Evolutionary conservation across 2,113 vertebrate species (phyloP), one percentile per base, ranked within the genome.

Genomic region (Onychostruthus taczanowskii): DNA sequence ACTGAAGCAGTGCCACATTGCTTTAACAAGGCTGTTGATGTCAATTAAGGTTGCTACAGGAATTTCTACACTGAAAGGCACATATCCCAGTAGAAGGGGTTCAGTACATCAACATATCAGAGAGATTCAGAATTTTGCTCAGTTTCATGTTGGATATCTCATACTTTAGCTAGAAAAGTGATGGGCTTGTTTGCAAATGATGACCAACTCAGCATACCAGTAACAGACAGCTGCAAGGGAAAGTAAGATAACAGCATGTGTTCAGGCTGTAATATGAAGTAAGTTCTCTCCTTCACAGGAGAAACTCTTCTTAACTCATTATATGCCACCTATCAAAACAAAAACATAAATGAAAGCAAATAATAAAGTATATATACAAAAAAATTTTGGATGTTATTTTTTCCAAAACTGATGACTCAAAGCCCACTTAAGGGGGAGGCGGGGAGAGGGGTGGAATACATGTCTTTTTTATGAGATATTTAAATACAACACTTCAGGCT

Each of bases 371-470:
- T 22, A 18, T 18, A 21, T 18, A 41, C 10, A 44, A 9, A 70
- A 70, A 44, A 37, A 1, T 43, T 49, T 39, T n/a, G 11, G 8
- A 58, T 31, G 11, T 18, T n/a, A 23, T 66, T 80, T 74, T 17
- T 70, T 73, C 11, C 26, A 49, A 77, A 89, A 26, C 22, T 13
- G 17, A 31, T 39, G 10, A 43, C 28, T 77, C 17, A 56, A 68
- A 75, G 8, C 3, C 12, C 1, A 20, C 26, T 76, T 59, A 68
- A 24, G 49, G 5, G 1, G 3, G 53, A 12, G 53, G 53, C 11
- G 9, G 30, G 30, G 13, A 19, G 10, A 5, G 11, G 58, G 3
- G 1, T 74, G 67, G 67, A 70, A 70, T 6, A 5, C 0, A 2
- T 21, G 5, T 8, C 19, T 62, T 47, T 89, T 53, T 47, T 0